Evolutionary conservation across 2,113 vertebrate species (phyloP).

Genomic region (Saguinus midas): DNA sequence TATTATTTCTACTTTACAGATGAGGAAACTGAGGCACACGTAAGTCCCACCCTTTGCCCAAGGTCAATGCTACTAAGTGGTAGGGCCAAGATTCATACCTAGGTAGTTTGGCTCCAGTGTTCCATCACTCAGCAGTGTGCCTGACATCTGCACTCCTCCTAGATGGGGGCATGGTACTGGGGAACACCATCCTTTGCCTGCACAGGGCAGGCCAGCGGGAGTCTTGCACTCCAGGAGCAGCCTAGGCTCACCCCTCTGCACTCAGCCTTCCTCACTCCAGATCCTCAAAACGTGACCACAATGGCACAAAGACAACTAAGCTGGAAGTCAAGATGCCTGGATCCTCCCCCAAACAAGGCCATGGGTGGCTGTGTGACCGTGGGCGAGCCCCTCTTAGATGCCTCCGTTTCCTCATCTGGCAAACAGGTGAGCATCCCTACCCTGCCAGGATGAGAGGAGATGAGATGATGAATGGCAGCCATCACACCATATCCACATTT

Average conservation of each 20-base stretch:
- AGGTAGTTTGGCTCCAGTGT: not conserved
- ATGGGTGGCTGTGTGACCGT: rapidly evolving
- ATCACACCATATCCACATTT: not conserved
- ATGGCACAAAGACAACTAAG: not conserved
- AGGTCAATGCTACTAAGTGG: not conserved
- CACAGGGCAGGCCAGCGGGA: not conserved
- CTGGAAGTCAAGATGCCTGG: not conserved
- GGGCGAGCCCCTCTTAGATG: not conserved
- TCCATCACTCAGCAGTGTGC: not conserved
- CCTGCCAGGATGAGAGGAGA: not conserved
- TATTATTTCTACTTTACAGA: not conserved
- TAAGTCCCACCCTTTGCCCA: not conserved
- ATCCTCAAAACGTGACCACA: not conserved
- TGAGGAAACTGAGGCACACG: not conserved
- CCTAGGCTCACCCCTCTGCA: not conserved
- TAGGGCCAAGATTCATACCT: not conserved
- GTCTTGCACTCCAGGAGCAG: not conserved
- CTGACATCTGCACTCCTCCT: no score
- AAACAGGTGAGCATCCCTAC: not conserved
- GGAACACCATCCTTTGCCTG: not conserved
- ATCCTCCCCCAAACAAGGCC: not conserved
- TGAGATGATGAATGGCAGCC: not conserved
- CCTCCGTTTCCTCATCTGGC: not conserved
- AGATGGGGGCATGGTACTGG: not conserved
- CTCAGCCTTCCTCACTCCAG: not conserved